Percentiles rank a stretch among this genome's conserved stretches.
These are phyloP conservation scores for Stictocephala bisonia DNA, from an alignment of 2,888 invertebrate genomes.

Conservation along the genomic window DNA sequence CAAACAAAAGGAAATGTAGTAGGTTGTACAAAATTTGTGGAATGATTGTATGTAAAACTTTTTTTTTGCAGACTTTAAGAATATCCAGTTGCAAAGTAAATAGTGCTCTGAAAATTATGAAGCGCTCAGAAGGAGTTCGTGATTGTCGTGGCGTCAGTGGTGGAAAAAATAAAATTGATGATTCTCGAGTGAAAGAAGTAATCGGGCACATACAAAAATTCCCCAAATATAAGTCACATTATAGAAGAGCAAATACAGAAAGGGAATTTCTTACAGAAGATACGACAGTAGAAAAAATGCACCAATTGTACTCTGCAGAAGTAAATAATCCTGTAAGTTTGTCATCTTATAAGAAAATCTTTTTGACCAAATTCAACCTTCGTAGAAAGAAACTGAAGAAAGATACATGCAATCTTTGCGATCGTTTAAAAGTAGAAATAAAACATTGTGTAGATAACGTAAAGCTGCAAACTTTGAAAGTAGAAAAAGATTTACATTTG, in stretches of 20 bases:
- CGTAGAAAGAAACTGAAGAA: conserved; percentile 38
- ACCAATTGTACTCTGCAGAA: conserved; percentile 45
- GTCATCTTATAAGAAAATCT: conserved; percentile 29
- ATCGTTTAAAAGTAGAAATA: not conserved
- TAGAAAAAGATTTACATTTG: not conserved
- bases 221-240: conserved; percentile 51
- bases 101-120: too few relatives aligned
- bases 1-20: too few relatives aligned
- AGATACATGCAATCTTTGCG: conserved; percentile 37
- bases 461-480: not conserved
- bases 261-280: conserved; percentile 45
- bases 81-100: too few relatives aligned
- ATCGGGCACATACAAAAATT: conserved; percentile 45
- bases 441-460: not conserved
- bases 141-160: too few relatives aligned
- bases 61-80: too few relatives aligned
- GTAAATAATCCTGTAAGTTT: not conserved
- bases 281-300: conserved; percentile 50
- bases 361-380: conserved; percentile 10
- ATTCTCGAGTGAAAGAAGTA: conserved; percentile 45
- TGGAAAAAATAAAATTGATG: too few relatives aligned
- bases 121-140: too few relatives aligned
- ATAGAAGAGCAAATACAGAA: conserved; percentile 42
- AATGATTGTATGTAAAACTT: too few relatives aligned
- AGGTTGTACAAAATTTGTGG: too few relatives aligned